Conservation (phyloP, 2,888 invertebrate genomes). For the Sarcophaga carnaria region DNA sequence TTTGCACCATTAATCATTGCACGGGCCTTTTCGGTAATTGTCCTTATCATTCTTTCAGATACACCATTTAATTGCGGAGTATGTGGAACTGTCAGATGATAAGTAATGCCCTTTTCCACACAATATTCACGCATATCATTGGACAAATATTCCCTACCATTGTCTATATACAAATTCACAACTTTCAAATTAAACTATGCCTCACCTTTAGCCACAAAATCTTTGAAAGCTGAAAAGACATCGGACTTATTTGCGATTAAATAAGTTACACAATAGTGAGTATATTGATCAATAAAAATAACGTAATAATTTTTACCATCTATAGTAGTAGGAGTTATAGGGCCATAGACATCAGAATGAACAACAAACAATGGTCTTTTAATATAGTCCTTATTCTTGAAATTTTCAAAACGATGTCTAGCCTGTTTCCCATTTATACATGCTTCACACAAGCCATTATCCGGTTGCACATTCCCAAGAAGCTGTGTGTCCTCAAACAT, state of each 20-base stretch:
- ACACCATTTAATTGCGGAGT: constrained; percentile 79
- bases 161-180: constrained; percentile 73
- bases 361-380: constrained; percentile 74
- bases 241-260: constrained; percentile 72
- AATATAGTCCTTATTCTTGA: constrained; percentile 72
- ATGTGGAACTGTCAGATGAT: constrained; percentile 78
- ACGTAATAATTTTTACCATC: constrained; percentile 77
- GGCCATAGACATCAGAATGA: constrained; percentile 72
- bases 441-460: background rate
- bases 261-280: constrained; percentile 76
- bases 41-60: constrained; percentile 75
- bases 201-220: constrained; percentile 58
- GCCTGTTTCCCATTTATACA: constrained; percentile 29
- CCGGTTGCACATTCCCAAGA: no score
- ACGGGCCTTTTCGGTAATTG: constrained; percentile 78
- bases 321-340: constrained; percentile 74
- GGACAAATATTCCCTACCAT: constrained; percentile 76
- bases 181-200: constrained; percentile 73
- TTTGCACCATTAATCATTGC: constrained; percentile 75
- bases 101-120: constrained; percentile 75
- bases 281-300: constrained; percentile 77
- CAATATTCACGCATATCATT: constrained; percentile 75
- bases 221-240: constrained; percentile 69
- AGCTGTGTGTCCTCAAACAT: constrained; percentile 53
- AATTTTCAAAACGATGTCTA: constrained; percentile 75